A percentile compares a stretch with the other conserved stretches of the same genome.
Conservation (phyloP, 2,797 vertebrate genomes). For the Kryptopterus vitreolus region DNA sequence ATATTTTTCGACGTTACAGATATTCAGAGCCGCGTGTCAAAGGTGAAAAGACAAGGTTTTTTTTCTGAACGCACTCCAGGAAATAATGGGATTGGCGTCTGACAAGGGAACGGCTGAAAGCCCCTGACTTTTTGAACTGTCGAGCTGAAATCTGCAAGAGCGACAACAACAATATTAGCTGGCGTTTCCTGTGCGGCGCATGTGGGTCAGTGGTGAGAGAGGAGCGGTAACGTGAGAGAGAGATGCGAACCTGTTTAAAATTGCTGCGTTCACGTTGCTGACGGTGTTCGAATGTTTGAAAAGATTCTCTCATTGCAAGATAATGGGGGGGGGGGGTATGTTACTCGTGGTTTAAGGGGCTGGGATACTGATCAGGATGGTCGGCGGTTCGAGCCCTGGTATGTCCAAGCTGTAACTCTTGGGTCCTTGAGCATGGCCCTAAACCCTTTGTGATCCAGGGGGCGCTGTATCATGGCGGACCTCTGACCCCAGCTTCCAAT, state of each 20-base stretch:
- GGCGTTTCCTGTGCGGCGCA: background rate
- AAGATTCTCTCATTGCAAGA: too few species aligned
- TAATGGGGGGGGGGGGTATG: too few species aligned
- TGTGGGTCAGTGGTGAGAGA: background rate
- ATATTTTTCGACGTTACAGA: slow-evolving; percentile 37
- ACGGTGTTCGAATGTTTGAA: background rate
- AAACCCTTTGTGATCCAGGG: too few species aligned
- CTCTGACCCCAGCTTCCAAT: too few species aligned
- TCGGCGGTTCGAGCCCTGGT: too few species aligned
- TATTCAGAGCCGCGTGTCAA: slow-evolving; percentile 36
- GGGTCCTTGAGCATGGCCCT: too few species aligned
- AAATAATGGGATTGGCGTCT: slow-evolving; percentile 24
- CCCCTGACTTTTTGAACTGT: slow-evolving; percentile 7
- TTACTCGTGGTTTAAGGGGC: too few species aligned
- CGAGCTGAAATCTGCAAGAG: slow-evolving; percentile 1
- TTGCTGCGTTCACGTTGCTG: background rate
- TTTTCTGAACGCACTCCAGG: slow-evolving; percentile 27
- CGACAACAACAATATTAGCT: slow-evolving; percentile 2
- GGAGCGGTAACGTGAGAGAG: too few species aligned
- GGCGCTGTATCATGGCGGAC: too few species aligned
- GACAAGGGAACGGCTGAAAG: slow-evolving; percentile 32
- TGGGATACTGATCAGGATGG: too few species aligned
- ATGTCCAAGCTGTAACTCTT: too few species aligned
- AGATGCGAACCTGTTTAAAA: background rate
- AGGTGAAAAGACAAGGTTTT: slow-evolving; percentile 31